Percentiles rank a stretch among this genome's conserved stretches.
These are phyloP conservation scores for Talpa occidentalis DNA, from an alignment of 2,113 vertebrate species.

Conservation along the genomic window DNA sequence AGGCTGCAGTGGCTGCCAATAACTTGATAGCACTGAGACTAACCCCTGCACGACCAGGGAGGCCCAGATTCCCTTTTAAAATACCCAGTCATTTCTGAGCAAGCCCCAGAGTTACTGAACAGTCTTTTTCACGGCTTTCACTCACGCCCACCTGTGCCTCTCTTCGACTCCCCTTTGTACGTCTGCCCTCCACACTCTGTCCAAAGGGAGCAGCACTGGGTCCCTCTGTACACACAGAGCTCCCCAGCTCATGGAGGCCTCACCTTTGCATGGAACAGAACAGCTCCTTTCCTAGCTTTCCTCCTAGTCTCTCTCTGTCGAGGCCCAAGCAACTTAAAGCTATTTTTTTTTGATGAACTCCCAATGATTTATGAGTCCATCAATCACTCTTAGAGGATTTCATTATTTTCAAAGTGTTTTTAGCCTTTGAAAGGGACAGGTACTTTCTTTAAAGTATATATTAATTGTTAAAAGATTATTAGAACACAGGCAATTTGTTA, in stretches of 20 bases:
- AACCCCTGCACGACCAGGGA: too few relatives aligned
- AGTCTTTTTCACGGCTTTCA: background rate
- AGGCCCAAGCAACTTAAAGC: background rate
- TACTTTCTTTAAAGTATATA: background rate
- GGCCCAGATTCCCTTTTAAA: too few relatives aligned
- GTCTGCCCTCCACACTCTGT: background rate
- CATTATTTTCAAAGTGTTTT: background rate
- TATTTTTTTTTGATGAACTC: background rate
- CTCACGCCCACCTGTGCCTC: rapidly evolving
- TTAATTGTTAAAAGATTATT: background rate
- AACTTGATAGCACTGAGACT: too few relatives aligned
- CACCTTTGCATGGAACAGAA: background rate
- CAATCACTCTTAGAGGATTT: background rate
- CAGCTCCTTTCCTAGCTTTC: background rate
- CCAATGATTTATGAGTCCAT: background rate
- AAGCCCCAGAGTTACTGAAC: background rate
- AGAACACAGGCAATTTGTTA: background rate
- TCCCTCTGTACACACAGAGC: background rate
- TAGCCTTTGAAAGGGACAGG: background rate
- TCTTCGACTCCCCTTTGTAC: background rate
- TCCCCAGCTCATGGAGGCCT: background rate
- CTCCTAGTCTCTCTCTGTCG: background rate
- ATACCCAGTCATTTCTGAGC: too few relatives aligned
- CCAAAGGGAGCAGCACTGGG: background rate
- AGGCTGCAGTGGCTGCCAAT: too few relatives aligned